phyloP scores from a whole-genome alignment of 2,113 vertebrate species.

The Pholis gunnellus region DNA sequence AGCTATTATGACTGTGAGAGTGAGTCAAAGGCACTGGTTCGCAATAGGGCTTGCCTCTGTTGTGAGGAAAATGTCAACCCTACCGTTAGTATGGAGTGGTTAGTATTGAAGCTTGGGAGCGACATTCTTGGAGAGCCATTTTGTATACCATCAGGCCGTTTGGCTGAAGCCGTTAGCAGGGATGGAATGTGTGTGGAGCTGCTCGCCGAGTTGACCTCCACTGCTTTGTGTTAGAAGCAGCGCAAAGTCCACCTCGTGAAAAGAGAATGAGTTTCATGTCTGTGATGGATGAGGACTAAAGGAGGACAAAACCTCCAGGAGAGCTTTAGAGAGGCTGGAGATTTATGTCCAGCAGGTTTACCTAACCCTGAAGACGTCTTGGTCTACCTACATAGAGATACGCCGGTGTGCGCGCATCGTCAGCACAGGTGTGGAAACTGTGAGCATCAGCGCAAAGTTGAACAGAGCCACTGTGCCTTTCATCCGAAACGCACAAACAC shows the following conservation, averaged over 20 bases:
- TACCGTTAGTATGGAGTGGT: conserved; percentile 40
- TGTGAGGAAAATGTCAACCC: conserved; percentile 60
- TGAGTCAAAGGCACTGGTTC: conserved; percentile 32
- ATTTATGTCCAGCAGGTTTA: conserved; percentile 27
- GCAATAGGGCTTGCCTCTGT: conserved; percentile 17
- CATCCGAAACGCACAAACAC: conserved; percentile 48
- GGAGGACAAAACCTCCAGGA: conserved; percentile 43
- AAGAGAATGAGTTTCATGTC: conserved; percentile 53
- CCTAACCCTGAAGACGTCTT: conserved; percentile 18
- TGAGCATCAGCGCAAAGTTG: conserved; percentile 61
- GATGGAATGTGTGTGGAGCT: conserved; percentile 52
- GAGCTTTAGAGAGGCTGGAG: neutral
- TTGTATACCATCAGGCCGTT: conserved; percentile 58
- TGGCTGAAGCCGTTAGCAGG: conserved; percentile 51
- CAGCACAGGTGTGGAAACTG: conserved; percentile 65
- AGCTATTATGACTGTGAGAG: conserved; percentile 9
- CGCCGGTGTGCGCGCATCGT: neutral
- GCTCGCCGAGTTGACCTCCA: conserved; percentile 66
- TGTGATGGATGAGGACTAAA: conserved; percentile 51
- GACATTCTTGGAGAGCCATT: conserved; percentile 62
- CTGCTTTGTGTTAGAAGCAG: conserved; percentile 59
- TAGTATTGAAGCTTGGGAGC: conserved; percentile 40
- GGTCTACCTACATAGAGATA: neutral
- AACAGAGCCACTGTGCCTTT: conserved; percentile 30
- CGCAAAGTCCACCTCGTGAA: conserved; percentile 62